Conservation (phyloP, 2,797 vertebrate species). For the Xenopus petersii region DNA sequence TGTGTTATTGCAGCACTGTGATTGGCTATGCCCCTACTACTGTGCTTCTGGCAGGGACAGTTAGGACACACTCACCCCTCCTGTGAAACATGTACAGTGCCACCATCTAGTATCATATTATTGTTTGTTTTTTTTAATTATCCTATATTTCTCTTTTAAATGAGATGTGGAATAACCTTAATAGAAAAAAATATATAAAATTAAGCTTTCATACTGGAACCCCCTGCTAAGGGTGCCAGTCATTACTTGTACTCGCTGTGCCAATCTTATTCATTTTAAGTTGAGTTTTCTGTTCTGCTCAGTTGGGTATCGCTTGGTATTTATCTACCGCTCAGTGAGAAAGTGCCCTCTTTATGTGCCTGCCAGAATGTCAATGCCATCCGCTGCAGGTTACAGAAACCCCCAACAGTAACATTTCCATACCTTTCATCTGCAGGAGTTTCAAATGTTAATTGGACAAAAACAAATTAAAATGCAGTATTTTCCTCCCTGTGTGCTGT, state of each 20-base stretch:
- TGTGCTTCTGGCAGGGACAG: too few relatives aligned
- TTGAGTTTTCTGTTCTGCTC: constrained; percentile 15
- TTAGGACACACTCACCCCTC: too few relatives aligned
- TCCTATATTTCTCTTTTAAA: too few relatives aligned
- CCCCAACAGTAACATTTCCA: constrained; percentile 39
- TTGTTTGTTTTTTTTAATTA: too few relatives aligned
- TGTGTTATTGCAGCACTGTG: too few relatives aligned
- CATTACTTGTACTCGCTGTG: neutral
- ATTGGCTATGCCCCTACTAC: too few relatives aligned
- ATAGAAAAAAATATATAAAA: too few relatives aligned
- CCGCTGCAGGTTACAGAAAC: constrained; percentile 35
- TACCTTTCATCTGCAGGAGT: constrained; percentile 39
- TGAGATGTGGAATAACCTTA: too few relatives aligned
- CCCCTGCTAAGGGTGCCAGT: neutral
- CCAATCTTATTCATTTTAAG: neutral
- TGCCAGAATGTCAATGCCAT: constrained; percentile 32
- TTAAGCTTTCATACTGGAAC: too few relatives aligned
- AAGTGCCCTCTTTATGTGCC: constrained; percentile 25
- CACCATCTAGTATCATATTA: too few relatives aligned
- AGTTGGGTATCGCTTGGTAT: constrained; percentile 34
- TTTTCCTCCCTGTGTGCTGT: constrained; percentile 20
- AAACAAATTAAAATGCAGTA: constrained; percentile 40
- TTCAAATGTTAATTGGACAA: constrained; percentile 39
- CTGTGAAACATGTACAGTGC: too few relatives aligned
- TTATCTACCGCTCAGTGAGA: constrained; percentile 25